Conservation (phyloP, 2,888 invertebrate species). For the Gandaritis pyraliata region DNA sequence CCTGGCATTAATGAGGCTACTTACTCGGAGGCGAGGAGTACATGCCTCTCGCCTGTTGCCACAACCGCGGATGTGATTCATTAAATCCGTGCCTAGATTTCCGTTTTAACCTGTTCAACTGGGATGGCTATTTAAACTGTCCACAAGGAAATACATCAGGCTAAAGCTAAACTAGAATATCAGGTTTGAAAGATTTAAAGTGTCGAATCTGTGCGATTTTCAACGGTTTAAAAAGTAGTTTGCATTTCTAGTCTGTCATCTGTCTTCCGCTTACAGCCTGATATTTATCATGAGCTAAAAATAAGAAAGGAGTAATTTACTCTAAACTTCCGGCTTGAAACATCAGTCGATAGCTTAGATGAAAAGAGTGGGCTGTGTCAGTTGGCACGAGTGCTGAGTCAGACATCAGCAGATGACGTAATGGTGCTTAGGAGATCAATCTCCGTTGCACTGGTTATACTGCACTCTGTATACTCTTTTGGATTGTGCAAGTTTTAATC, state of each 20-base stretch:
- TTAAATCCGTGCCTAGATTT: constrained; percentile 74
- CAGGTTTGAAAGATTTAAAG: constrained; percentile 33
- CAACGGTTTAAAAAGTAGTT: constrained; percentile 35
- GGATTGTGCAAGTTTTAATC: constrained; percentile 21
- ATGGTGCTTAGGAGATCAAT: constrained; percentile 33
- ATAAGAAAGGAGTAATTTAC: constrained; percentile 43
- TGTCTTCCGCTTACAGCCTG: constrained; percentile 32
- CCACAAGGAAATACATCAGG: constrained; percentile 47
- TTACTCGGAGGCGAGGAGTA: constrained; percentile 47
- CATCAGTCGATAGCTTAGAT: constrained; percentile 21
- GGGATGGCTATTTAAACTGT: constrained; percentile 53
- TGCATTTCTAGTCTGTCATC: constrained; percentile 42
- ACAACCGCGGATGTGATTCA: constrained; percentile 74
- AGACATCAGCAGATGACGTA: constrained; percentile 37
- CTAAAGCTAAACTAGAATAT: constrained; percentile 38
- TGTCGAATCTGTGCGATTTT: constrained; percentile 38
- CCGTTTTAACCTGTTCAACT: constrained; percentile 75
- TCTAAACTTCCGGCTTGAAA: constrained; percentile 49
- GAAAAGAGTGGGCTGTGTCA: constrained; percentile 33
- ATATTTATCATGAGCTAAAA: constrained; percentile 49
- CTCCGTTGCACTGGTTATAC: constrained; percentile 21
- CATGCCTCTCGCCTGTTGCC: constrained; percentile 55
- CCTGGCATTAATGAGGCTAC: constrained; percentile 53
- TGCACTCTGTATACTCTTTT: constrained; percentile 9
- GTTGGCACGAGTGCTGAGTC: constrained; percentile 33